Percentiles rank a stretch among this genome's conserved stretches.
Conservation (phyloP, 2,888 invertebrate species). For the Brachypterus glaber region DNA sequence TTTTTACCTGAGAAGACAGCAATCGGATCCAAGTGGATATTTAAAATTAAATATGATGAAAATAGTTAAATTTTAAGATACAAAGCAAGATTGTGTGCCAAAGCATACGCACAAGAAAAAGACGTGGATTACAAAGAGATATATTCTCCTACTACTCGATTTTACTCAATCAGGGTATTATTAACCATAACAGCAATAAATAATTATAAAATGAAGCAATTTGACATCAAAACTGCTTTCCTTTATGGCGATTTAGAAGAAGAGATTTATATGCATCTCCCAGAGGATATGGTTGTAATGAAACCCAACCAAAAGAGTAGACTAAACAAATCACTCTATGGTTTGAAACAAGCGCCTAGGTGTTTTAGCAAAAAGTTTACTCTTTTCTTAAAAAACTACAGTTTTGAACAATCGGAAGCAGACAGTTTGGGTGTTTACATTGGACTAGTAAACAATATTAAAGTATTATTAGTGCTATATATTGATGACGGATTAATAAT, state of each 20-base stretch:
- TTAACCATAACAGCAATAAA: conserved; percentile 16
- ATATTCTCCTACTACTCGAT: conserved; percentile 18
- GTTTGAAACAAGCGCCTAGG: conserved; percentile 19
- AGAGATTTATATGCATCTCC: conserved; percentile 3
- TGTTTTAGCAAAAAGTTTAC: conserved; percentile 23
- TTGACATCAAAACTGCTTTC: conserved; percentile 24
- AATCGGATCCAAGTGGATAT: background rate
- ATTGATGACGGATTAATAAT: background rate
- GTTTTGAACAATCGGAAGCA: conserved; percentile 22
- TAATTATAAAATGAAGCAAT: conserved; percentile 16
- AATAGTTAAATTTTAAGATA: conserved; percentile 5
- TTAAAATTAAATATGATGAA: background rate
- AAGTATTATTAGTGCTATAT: background rate
- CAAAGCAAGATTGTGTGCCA: background rate
- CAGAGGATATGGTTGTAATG: background rate
- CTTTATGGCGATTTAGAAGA: conserved; percentile 10
- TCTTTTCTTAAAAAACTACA: conserved; percentile 23
- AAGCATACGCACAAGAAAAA: too few relatives aligned
- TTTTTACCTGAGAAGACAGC: background rate
- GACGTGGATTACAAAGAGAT: conserved; percentile 21
- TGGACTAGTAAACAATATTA: background rate
- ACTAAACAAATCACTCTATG: conserved; percentile 9
- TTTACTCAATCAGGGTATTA: conserved; percentile 16
- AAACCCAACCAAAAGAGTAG: conserved; percentile 16
- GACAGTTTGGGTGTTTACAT: conserved; percentile 16